Conservation (phyloP, 2,888 invertebrate species). For the Amblyjoppa fuscipennis region DNA sequence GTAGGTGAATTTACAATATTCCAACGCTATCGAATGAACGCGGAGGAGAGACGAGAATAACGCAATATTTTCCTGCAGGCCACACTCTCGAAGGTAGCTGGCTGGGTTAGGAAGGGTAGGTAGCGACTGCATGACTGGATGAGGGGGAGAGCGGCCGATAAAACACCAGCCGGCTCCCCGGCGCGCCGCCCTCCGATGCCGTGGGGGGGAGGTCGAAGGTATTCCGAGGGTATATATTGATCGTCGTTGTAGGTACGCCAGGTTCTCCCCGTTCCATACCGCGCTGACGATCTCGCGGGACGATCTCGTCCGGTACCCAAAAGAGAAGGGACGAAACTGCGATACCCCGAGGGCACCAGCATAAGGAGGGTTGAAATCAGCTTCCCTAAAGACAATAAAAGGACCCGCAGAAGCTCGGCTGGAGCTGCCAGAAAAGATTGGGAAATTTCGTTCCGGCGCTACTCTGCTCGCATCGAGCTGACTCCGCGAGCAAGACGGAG, state of each 20-base stretch:
- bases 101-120: slow-evolving; percentile 5
- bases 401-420: slow-evolving; percentile 12
- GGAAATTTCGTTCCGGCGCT: slow-evolving; percentile 44
- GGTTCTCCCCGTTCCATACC: slow-evolving; percentile 7
- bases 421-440: slow-evolving; percentile 29
- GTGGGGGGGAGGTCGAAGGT: slow-evolving; percentile 49
- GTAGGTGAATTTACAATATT: neutral
- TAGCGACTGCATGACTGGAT: slow-evolving; percentile 6
- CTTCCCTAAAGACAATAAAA: slow-evolving; percentile 12
- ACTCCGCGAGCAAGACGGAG: slow-evolving; percentile 46
- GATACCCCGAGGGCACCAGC: neutral
- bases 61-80: neutral
- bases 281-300: slow-evolving; percentile 24
- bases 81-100: neutral
- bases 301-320: slow-evolving; percentile 50
- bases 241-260: slow-evolving; percentile 58
- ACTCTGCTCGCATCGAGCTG: slow-evolving; percentile 52
- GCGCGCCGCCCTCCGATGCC: slow-evolving; percentile 24
- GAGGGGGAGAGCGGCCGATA: slow-evolving; percentile 29
- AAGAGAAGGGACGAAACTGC: slow-evolving; percentile 32
- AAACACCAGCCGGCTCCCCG: slow-evolving; percentile 32
- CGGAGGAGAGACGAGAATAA: slow-evolving; percentile 1
- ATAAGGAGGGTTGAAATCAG: slow-evolving; percentile 16
- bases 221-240: slow-evolving; percentile 68
- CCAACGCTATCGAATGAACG: neutral